Evolutionary conservation across 2,888 invertebrate species (phyloP).

Genomic region (Ichneumon xanthorius): DNA sequence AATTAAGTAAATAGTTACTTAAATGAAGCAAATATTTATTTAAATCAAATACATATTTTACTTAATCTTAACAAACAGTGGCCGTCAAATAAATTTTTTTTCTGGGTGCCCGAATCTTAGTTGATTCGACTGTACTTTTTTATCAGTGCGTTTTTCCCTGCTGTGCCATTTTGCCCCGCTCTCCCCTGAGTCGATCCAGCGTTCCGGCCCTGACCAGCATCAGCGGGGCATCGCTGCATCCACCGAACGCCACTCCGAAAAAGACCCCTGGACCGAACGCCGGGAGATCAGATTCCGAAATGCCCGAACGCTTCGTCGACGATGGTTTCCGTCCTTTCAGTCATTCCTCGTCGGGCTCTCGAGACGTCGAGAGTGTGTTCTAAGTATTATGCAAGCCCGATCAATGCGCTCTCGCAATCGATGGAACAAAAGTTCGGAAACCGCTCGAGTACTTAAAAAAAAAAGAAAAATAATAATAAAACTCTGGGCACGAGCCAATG

Average conservation of each 20-base stretch:
- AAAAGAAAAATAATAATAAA: too few species aligned
- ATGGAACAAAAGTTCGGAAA: constrained; percentile 30
- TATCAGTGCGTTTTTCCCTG: too few species aligned
- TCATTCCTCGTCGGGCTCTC: constrained; percentile 37
- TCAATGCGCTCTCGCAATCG: background rate
- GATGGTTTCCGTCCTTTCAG: constrained; percentile 44
- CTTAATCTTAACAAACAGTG: too few species aligned
- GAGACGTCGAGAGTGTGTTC: constrained; percentile 30
- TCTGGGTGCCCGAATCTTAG: too few species aligned
- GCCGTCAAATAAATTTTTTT: too few species aligned
- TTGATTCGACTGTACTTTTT: too few species aligned
- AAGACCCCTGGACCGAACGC: constrained; percentile 50
- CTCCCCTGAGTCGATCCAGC: constrained; percentile 40
- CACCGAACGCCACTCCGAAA: constrained; percentile 9
- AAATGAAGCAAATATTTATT: too few species aligned
- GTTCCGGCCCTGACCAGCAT: constrained; percentile 49
- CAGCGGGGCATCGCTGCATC: constrained; percentile 44
- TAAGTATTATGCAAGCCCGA: constrained; percentile 21
- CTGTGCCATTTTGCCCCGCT: too few species aligned
- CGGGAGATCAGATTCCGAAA: constrained; percentile 49
- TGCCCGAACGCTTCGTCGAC: constrained; percentile 30
- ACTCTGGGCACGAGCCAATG: too few species aligned
- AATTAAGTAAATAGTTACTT: too few species aligned
- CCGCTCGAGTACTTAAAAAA: constrained; percentile 10
- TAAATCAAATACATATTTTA: too few species aligned